phyloP scores from a whole-genome alignment of 2,888 invertebrate genomes.

The Thecocarcelia acutangulata region DNA sequence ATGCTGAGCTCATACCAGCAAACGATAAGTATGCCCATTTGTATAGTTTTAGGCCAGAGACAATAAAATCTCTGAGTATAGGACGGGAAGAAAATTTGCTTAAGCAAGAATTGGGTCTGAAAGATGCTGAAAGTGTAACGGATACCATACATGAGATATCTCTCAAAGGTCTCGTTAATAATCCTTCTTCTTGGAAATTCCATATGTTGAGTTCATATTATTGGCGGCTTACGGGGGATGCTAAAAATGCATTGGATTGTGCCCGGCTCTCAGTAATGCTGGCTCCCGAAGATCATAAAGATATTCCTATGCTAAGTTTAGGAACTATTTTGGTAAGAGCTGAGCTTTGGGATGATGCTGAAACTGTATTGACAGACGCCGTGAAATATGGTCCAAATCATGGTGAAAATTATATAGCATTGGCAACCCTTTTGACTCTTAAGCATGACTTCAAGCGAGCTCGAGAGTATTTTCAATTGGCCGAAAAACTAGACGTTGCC shows the following conservation, averaged over 20 bases:
- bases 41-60: slow-evolving; percentile 74
- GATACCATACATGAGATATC: slow-evolving; percentile 75
- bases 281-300: slow-evolving; percentile 76
- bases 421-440: slow-evolving; percentile 78
- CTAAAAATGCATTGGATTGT: slow-evolving; percentile 78
- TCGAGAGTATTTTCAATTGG: slow-evolving; percentile 77
- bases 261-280: slow-evolving; percentile 77
- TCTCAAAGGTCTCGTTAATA: slow-evolving; percentile 74
- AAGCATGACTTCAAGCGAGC: slow-evolving; percentile 79
- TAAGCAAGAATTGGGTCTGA: slow-evolving; percentile 63
- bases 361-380: slow-evolving; percentile 76
- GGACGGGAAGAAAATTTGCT: slow-evolving; percentile 76
- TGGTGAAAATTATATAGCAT: slow-evolving; percentile 79
- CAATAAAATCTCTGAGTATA: slow-evolving; percentile 73
- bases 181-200: slow-evolving; percentile 79
- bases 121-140: slow-evolving; percentile 69
- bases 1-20: slow-evolving; percentile 71
- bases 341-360: slow-evolving; percentile 77
- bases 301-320: slow-evolving; percentile 79
- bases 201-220: slow-evolving; percentile 79
- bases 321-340: slow-evolving; percentile 79
- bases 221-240: slow-evolving; percentile 80
- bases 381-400: slow-evolving; percentile 78
- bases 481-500: slow-evolving; percentile 77
- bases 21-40: slow-evolving; percentile 77